Percentiles rank a stretch among this genome's conserved stretches.
These are phyloP conservation scores for Ptychadena robeensis DNA, from an alignment of 2,797 vertebrate species.

Conservation along the genomic window DNA sequence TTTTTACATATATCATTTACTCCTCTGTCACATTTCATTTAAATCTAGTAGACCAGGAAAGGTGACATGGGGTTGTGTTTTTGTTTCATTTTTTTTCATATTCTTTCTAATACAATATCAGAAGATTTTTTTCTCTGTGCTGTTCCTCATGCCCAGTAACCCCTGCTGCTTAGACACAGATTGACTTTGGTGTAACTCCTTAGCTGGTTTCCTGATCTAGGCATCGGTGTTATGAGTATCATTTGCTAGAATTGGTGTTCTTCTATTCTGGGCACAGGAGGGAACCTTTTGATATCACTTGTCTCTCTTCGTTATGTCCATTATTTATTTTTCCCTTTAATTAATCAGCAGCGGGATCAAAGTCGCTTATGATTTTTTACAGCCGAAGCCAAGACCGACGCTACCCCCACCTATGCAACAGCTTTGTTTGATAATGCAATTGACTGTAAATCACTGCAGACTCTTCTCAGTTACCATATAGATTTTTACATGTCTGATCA, in stretches of 20 bases:
- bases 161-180: conserved; percentile 21
- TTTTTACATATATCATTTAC: conserved; percentile 10
- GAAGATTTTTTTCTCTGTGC: background rate
- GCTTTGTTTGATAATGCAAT: conserved; percentile 45
- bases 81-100: background rate
- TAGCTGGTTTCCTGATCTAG: conserved; percentile 5
- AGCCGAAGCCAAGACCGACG: conserved; percentile 16
- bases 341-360: conserved; percentile 38
- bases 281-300: conserved; percentile 36
- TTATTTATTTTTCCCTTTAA: conserved; percentile 24
- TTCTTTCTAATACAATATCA: background rate
- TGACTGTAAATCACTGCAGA: conserved; percentile 45
- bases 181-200: conserved; percentile 26
- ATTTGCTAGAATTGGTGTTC: conserved; percentile 19
- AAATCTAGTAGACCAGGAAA: conserved; percentile 21
- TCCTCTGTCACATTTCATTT: conserved; percentile 32
- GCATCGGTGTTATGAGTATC: conserved; percentile 3
- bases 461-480: conserved; percentile 45
- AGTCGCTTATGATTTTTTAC: conserved; percentile 25
- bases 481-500: conserved; percentile 34
- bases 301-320: conserved; percentile 23
- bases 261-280: conserved; percentile 19
- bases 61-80: background rate
- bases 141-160: background rate
- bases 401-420: background rate